These are phyloP conservation scores for Tethya wilhelma DNA, from an alignment of 37 sponge, comb jelly and placozoan genomes.

Conservation along the genomic window DNA sequence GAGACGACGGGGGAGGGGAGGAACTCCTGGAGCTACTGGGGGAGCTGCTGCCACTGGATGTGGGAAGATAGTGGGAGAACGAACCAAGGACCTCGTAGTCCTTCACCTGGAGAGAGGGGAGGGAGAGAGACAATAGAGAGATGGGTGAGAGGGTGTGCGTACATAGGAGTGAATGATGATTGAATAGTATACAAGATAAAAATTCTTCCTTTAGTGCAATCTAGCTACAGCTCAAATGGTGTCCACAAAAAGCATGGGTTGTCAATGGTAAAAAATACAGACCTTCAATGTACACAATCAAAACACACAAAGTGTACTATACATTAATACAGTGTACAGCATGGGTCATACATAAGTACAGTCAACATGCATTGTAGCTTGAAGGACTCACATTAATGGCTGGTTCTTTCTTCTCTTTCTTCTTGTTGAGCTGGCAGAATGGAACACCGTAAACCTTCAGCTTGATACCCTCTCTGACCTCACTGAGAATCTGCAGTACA, in stretches of 20 bases:
- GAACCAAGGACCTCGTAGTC: not conserved
- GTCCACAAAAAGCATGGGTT: too few relatives aligned
- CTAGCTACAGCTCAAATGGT: too few relatives aligned
- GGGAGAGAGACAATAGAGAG: not conserved
- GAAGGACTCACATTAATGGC: constrained; percentile 13
- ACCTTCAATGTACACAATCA: too few relatives aligned
- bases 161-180: too few relatives aligned
- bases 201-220: too few relatives aligned
- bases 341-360: too few relatives aligned
- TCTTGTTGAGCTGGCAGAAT: not conserved
- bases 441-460: constrained; percentile 20
- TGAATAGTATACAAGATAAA: too few relatives aligned
- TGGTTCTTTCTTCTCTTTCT: constrained; percentile 13
- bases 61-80: not conserved
- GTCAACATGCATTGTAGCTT: not conserved
- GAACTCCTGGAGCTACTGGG: constrained; percentile 3
- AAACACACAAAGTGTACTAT: too few relatives aligned
- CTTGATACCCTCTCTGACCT: not conserved
- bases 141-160: not conserved
- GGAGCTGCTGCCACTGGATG: not conserved
- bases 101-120: not conserved
- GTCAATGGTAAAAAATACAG: too few relatives aligned
- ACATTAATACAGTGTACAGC: too few relatives aligned
- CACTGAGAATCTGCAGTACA: not conserved
- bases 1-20: not conserved